Base-by-base conservation (phyloP, 1,140 invertebrate genomes). In the Pseudomyrmex pallidus region DNA sequence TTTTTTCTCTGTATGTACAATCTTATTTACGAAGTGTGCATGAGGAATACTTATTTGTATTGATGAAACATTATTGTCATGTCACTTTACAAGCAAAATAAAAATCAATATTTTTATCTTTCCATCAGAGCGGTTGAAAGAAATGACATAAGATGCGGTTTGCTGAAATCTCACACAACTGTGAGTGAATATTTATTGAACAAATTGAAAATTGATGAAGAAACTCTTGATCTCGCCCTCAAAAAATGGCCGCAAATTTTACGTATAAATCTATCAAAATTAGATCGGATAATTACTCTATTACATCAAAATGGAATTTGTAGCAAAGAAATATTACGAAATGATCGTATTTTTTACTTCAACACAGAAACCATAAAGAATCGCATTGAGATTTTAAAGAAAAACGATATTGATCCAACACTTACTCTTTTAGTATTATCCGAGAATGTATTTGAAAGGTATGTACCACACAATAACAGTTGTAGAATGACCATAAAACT, bases 161-260 rank as follows among this genome's bases (percentile, higher is more conserved):
- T 78, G 25, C 1, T 78, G 76, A 35, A n/a, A 48, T 4, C 22
- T n/a, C 46, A 48, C 57, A 12, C 12, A 15, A 80, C 7, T 20
- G 0, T 80, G 50, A 72, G 3, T 9, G 54, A 80, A n/a, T 80
- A 70, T 80, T 59, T 80, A 7, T 46, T 70, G n/a, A 15, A 35
- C 50, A 80, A 80, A 59, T 72, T 80, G 13, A 72, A 72, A 1
- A 0, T 80, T 10, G 8, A 72, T 0, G 44, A 80, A 61, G 15
- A 70, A 35, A 20, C 1, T 8, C 76, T 80, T n/a, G 48, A 80
- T 17, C 12, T 2, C 0, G 8, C 4, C 0, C 0, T 25, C 15
- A 9, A 22, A 4, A 80, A 80, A 61, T 1, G 12, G 12, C 76
- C 76, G 10, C 1, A 22, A 35, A 50, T 80, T 72, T 59, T 80